These are phyloP conservation scores for Buathra laborator DNA, from an alignment of 2,888 invertebrate genomes.

Conservation along the genomic window DNA sequence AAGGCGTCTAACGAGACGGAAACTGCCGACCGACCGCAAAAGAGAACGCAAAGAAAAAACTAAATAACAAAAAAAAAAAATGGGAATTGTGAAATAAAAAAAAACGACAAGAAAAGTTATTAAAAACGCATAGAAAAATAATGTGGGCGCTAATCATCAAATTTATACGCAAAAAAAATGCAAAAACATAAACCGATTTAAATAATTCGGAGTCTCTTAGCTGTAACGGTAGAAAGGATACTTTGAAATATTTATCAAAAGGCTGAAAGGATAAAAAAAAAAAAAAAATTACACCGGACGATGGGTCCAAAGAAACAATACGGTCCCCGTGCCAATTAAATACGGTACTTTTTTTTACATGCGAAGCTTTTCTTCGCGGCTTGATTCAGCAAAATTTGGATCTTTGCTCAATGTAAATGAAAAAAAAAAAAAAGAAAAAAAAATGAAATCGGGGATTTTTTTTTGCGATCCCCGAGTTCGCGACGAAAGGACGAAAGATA, in stretches of 20 bases:
- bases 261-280: neutral
- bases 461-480: neutral
- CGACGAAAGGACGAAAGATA: neutral
- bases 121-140: neutral
- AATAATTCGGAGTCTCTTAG: neutral
- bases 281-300: neutral
- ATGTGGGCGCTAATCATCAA: neutral
- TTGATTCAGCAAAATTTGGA: constrained; percentile 15
- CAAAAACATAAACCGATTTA: neutral
- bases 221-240: neutral
- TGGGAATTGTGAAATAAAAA: constrained; percentile 2
- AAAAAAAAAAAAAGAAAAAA: neutral
- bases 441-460: neutral
- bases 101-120: neutral
- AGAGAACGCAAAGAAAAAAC: neutral
- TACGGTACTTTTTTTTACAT: constrained; percentile 21
- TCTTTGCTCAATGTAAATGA: constrained; percentile 41
- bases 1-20: neutral
- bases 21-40: neutral
- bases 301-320: constrained; percentile 7
- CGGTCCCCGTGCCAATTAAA: constrained; percentile 36
- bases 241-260: constrained; percentile 7
- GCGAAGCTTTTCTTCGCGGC: constrained; percentile 12
- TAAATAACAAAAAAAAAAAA: neutral
- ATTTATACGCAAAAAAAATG: constrained; percentile 4